Evolutionary conservation across 2,797 vertebrate genomes (phyloP).

Genomic region (Falco concolor): DNA sequence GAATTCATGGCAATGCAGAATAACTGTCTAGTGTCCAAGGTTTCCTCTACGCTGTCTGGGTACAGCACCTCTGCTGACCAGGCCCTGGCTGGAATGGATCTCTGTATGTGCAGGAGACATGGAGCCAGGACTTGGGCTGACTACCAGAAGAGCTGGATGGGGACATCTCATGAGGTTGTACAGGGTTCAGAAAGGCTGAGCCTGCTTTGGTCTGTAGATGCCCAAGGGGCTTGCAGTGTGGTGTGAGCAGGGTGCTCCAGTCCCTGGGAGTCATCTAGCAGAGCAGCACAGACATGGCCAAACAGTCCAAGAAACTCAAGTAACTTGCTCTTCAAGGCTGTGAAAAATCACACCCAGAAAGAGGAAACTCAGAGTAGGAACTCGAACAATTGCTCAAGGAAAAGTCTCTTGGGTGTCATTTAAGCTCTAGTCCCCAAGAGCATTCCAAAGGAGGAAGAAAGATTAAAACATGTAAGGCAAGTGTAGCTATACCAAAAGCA

Average conservation of each 20-base stretch:
- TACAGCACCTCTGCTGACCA: neutral
- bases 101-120: neutral
- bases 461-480: neutral
- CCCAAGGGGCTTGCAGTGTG: neutral
- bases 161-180: neutral
- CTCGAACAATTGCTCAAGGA: rapidly evolving
- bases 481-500: neutral
- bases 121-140: neutral
- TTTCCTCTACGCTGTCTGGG: neutral
- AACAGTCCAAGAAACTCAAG: neutral
- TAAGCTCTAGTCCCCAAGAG: neutral
- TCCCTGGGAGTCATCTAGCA: neutral
- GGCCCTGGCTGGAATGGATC: neutral
- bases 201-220: neutral
- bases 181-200: neutral
- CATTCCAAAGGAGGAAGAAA: neutral
- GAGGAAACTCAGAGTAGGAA: neutral
- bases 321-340: neutral
- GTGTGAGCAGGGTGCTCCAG: neutral
- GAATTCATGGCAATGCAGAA: neutral
- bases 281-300: neutral
- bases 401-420: neutral
- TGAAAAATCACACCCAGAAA: neutral
- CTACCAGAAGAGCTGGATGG: neutral
- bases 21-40: neutral